Percentiles rank a stretch among this genome's conserved stretches.
Conservation (phyloP, 2,113 vertebrate genomes). For the Poecile atricapillus region DNA sequence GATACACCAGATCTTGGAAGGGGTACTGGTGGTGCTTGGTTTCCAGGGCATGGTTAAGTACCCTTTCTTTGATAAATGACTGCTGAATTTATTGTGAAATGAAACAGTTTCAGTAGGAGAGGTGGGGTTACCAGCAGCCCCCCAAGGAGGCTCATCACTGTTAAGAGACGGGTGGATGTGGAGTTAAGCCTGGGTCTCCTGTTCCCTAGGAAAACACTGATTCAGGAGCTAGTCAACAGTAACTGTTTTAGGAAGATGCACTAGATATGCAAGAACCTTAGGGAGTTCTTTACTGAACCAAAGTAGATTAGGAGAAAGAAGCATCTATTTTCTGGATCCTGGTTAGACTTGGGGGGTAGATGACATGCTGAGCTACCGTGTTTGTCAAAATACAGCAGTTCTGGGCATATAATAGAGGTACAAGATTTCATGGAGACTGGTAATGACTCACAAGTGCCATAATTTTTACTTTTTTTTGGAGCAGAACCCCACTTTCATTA, state of each 20-base stretch:
- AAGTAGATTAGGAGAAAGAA: not conserved
- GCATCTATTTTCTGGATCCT: not conserved
- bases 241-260: not conserved
- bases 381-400: not conserved
- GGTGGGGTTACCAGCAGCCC: not conserved
- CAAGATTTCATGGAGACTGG: not conserved
- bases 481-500: constrained; percentile 4
- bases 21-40: not conserved
- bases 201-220: not conserved
- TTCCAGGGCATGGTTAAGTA: not conserved
- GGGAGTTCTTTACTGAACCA: not conserved
- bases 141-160: not conserved
- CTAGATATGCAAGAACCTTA: not conserved
- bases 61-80: not conserved
- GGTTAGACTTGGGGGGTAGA: not conserved
- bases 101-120: not conserved
- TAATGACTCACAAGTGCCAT: constrained; percentile 35
- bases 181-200: not conserved
- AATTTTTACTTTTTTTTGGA: not conserved
- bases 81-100: not conserved
- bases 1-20: not conserved
- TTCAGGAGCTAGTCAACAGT: not conserved
- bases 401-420: not conserved
- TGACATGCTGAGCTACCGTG: not conserved
- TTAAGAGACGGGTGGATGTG: not conserved